A percentile compares a stretch with the other conserved stretches of the same genome.
These are phyloP conservation scores for Enteromius fasciolatus DNA, from an alignment of 2,797 vertebrate species.

Conservation along the genomic window DNA sequence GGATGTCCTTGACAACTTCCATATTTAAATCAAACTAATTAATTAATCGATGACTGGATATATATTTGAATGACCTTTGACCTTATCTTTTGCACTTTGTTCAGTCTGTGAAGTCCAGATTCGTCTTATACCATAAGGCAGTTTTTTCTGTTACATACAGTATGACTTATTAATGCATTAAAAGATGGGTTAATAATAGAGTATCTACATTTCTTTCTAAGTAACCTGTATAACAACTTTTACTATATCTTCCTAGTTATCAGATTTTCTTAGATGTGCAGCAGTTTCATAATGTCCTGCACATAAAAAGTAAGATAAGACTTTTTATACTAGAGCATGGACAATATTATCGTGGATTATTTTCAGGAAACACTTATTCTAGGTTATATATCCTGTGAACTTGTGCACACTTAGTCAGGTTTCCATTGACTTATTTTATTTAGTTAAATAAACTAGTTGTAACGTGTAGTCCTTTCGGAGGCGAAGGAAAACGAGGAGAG, in stretches of 20 bases:
- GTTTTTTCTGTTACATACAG: neutral
- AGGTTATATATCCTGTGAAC: neutral
- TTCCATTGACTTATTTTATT: neutral
- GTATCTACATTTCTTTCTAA: neutral
- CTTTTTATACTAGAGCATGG: neutral
- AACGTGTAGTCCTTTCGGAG: no score
- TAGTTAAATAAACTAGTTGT: no score
- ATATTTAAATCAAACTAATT: neutral
- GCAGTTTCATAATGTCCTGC: neutral
- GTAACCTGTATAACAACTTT: neutral
- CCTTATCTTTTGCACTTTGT: neutral
- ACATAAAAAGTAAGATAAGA: neutral
- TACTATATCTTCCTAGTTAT: neutral
- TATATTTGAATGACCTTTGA: neutral
- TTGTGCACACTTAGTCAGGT: neutral
- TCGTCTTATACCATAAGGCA: neutral
- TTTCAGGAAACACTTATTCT: slow-evolving; percentile 1
- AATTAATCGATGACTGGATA: neutral
- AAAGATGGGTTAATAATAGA: neutral
- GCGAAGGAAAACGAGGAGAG: no score
- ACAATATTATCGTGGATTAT: neutral
- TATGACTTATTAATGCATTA: neutral
- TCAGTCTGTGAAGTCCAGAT: neutral
- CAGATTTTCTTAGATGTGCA: neutral
- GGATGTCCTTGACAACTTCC: neutral